Percentiles rank a stretch among this genome's conserved stretches.
Conservation (phyloP, 2,888 invertebrate genomes). For the Eupeodes luniger region DNA sequence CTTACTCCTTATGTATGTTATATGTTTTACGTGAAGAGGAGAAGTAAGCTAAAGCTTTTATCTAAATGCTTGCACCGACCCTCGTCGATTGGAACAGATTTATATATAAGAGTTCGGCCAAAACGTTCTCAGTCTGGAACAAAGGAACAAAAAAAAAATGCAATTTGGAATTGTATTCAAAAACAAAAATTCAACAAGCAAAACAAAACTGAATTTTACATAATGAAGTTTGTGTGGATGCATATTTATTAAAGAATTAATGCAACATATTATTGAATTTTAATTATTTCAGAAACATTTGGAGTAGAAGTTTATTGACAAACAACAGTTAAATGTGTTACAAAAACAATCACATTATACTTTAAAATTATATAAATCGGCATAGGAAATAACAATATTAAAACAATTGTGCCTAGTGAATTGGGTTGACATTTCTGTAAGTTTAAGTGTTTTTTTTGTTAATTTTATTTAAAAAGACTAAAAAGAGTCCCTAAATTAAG, state of each 20-base stretch:
- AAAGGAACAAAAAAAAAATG: slow-evolving; percentile 62
- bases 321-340: neutral
- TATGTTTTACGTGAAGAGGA: slow-evolving; percentile 47
- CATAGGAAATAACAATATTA: too few relatives aligned
- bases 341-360: neutral
- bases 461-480: too few relatives aligned
- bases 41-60: slow-evolving; percentile 39
- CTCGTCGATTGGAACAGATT: slow-evolving; percentile 65
- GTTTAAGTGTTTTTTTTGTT: too few relatives aligned
- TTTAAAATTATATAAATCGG: neutral
- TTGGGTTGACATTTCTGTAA: too few relatives aligned
- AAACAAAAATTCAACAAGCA: slow-evolving; percentile 9
- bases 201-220: neutral
- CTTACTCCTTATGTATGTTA: slow-evolving; percentile 50
- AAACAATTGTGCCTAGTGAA: too few relatives aligned
- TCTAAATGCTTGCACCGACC: slow-evolving; percentile 49
- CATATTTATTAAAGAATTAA: neutral
- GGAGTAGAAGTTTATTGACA: neutral
- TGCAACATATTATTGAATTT: neutral
- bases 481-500: too few relatives aligned
- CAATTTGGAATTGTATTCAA: slow-evolving; percentile 44
- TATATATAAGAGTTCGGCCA: slow-evolving; percentile 87
- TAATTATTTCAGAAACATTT: neutral
- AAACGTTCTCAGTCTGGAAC: slow-evolving; percentile 90
- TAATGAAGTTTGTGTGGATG: neutral